Conservation (phyloP, 2,888 invertebrate species). For the Eudasyphora cyanicolor region DNA sequence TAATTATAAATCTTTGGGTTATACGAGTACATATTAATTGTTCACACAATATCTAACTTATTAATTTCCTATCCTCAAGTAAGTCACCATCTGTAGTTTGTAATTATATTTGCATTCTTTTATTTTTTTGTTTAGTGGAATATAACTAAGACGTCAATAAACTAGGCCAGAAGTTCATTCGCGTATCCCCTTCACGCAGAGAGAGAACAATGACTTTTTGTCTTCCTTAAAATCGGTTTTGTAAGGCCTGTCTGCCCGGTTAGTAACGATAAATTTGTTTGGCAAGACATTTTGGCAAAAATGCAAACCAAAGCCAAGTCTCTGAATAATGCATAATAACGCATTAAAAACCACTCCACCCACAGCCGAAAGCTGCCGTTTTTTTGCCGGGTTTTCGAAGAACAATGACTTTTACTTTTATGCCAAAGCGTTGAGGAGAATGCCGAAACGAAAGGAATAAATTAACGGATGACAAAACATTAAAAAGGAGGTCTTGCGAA, state of each 20-base stretch:
- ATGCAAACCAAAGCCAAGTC: too few relatives aligned
- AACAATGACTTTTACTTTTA: slow-evolving; percentile 3
- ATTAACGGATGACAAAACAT: neutral
- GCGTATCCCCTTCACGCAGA: too few relatives aligned
- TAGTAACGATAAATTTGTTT: slow-evolving; percentile 3
- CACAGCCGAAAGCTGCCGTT: too few relatives aligned
- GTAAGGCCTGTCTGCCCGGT: neutral
- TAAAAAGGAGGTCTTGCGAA: neutral
- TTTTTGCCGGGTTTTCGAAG: neutral
- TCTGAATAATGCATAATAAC: neutral
- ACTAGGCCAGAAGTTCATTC: slow-evolving; percentile 7
- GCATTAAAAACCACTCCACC: neutral
- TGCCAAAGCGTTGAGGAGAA: neutral
- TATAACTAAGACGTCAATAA: neutral
- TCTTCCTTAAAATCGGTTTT: neutral
- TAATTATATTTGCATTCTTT: neutral
- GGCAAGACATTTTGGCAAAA: neutral
- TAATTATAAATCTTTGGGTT: too few relatives aligned
- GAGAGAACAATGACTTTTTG: slow-evolving; percentile 6
- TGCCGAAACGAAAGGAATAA: neutral
- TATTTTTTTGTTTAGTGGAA: neutral
- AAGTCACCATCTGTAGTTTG: neutral
- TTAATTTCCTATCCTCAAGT: too few relatives aligned
- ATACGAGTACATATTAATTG: too few relatives aligned
- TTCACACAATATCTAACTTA: too few relatives aligned